Conservation (phyloP, 2,888 invertebrate genomes). For the Megalurothrips usitatus region DNA sequence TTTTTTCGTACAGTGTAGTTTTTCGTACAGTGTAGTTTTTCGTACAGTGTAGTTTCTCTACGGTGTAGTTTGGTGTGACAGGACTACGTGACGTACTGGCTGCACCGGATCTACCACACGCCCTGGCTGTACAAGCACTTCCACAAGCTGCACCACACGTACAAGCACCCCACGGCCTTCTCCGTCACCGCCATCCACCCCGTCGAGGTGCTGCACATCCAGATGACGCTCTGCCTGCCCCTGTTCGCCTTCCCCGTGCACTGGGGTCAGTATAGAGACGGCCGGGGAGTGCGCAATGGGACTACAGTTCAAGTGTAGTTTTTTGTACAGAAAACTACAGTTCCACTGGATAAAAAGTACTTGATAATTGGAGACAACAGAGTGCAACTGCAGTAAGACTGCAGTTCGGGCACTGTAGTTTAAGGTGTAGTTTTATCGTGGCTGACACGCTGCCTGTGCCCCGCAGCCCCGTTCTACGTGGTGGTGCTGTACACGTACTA, state of each 20-base stretch:
- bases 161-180: conserved; percentile 71
- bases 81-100: conserved; percentile 63
- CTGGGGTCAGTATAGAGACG: conserved; percentile 63
- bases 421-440: too few species aligned
- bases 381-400: too few species aligned
- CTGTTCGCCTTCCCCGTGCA: conserved; percentile 61
- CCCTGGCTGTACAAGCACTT: conserved; percentile 65
- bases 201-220: conserved; percentile 61
- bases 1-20: too few species aligned
- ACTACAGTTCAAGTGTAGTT: too few species aligned
- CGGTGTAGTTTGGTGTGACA: conserved; percentile 43
- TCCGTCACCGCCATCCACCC: conserved; percentile 72
- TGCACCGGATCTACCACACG: conserved; percentile 63
- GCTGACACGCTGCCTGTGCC: too few species aligned
- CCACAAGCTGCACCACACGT: conserved; percentile 70
- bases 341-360: too few species aligned
- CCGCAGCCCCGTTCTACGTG: conserved; percentile 48
- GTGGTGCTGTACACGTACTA: conserved; percentile 59
- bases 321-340: too few species aligned
- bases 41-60: too few species aligned
- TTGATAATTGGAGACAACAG: too few species aligned
- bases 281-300: too few species aligned
- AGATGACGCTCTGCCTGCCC: conserved; percentile 57
- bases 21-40: too few species aligned
- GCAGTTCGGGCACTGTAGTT: too few species aligned